Conservation (phyloP, 2,888 invertebrate species). For the Lomographa bimaculata region DNA sequence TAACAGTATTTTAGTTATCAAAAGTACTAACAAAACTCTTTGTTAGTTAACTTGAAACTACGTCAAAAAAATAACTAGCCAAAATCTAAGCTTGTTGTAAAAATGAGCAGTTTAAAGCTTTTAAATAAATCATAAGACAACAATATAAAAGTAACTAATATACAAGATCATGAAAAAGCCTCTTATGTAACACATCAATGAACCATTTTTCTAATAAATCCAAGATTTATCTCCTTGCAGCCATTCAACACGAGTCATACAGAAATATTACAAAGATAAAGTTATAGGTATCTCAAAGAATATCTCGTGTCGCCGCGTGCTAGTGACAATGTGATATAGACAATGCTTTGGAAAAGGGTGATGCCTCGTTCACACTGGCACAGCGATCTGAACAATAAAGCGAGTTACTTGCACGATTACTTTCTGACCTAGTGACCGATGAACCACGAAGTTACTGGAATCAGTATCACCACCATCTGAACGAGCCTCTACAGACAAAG, state of each 20-base stretch:
- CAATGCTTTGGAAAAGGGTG: constrained; percentile 76
- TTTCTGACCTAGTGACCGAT: constrained; percentile 28
- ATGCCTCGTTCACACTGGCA: constrained; percentile 57
- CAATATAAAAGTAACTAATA: no score
- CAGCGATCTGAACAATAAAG: constrained; percentile 25
- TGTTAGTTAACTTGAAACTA: no score
- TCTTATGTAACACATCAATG: no score
- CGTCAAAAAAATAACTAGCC: no score
- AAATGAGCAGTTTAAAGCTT: no score
- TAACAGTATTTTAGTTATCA: no score
- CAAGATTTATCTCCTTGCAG: constrained; percentile 16
- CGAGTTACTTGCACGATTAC: constrained; percentile 32
- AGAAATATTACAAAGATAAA: constrained; percentile 73
- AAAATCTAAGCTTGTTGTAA: no score
- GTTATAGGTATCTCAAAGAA: constrained; percentile 75
- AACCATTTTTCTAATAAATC: no score
- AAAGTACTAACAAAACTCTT: no score
- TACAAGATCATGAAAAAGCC: no score
- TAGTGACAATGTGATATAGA: constrained; percentile 80
- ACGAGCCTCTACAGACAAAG: constrained; percentile 66
- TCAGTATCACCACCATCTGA: constrained; percentile 36
- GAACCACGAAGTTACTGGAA: constrained; percentile 23
- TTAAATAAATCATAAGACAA: no score
- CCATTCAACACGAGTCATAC: constrained; percentile 44
- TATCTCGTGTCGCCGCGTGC: constrained; percentile 78